These are phyloP conservation scores for Acleris emargana DNA, from an alignment of 2,888 invertebrate species.

Conservation along the genomic window DNA sequence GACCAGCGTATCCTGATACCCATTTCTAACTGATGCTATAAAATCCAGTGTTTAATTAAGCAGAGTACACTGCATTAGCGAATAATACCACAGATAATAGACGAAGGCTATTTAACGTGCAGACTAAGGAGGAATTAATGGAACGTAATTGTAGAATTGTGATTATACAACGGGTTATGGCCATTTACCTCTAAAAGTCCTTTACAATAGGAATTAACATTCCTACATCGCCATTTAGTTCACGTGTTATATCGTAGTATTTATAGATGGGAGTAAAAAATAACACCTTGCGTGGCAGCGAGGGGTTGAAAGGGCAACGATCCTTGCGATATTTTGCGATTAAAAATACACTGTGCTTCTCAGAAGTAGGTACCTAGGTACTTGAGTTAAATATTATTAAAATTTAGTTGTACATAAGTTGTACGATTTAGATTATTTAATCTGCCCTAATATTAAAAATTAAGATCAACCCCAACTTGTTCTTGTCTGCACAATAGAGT, in stretches of 20 bases:
- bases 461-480: too few relatives aligned
- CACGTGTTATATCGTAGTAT: background rate
- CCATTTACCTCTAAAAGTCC: slow-evolving; percentile 16
- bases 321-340: background rate
- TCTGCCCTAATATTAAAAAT: too few relatives aligned
- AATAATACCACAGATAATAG: background rate
- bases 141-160: background rate
- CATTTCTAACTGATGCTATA: too few relatives aligned
- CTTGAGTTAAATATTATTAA: too few relatives aligned
- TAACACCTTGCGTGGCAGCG: slow-evolving; percentile 23
- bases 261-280: slow-evolving; percentile 19
- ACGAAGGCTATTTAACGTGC: slow-evolving; percentile 1
- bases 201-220: slow-evolving; percentile 26
- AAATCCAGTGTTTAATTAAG: too few relatives aligned
- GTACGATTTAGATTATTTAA: too few relatives aligned
- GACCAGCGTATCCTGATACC: too few relatives aligned
- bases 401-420: too few relatives aligned
- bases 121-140: slow-evolving; percentile 3
- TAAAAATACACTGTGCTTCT: slow-evolving; percentile 4
- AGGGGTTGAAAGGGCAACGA: slow-evolving; percentile 23
- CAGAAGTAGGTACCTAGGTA: background rate
- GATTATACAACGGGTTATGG: slow-evolving; percentile 21
- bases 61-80: too few relatives aligned
- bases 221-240: slow-evolving; percentile 23
- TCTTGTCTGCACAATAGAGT: too few relatives aligned